These are phyloP conservation scores for Rapana venosa DNA, from an alignment of 2,888 invertebrate genomes.

Conservation along the genomic window DNA sequence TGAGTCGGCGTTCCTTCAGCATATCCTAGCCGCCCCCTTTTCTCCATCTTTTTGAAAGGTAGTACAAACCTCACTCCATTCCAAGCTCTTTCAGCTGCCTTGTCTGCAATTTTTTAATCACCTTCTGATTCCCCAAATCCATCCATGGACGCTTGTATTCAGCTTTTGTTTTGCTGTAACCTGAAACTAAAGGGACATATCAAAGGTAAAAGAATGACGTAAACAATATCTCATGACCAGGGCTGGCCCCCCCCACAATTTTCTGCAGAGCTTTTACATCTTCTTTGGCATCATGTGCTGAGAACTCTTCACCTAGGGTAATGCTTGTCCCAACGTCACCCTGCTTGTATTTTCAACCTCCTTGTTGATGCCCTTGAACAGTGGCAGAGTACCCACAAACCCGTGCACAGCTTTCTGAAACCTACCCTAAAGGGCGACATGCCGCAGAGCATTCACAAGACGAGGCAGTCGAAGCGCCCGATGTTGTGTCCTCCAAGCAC, in stretches of 20 bases:
- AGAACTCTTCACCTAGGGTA: background rate
- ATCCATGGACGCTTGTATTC: background rate
- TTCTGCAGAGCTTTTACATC: background rate
- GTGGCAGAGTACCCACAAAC: background rate
- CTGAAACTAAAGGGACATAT: background rate
- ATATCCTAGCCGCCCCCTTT: background rate
- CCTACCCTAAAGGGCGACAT: background rate
- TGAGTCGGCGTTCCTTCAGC: background rate
- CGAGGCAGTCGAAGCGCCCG: background rate
- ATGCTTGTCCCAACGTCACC: background rate
- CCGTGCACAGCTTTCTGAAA: background rate
- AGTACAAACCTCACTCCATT: background rate
- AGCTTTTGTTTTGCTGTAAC: too few relatives aligned
- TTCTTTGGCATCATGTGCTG: background rate
- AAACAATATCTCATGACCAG: background rate
- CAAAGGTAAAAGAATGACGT: background rate
- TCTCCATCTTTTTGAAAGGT: background rate
- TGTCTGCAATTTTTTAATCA: background rate
- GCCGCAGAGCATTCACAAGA: background rate
- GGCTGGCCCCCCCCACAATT: background rate
- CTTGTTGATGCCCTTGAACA: background rate
- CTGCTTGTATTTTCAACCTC: background rate
- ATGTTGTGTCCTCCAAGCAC: background rate
- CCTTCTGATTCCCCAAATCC: background rate
- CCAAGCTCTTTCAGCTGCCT: background rate